Evolutionary conservation across 2,888 invertebrate species (phyloP).

Genomic region (Drosophila birchii): DNA sequence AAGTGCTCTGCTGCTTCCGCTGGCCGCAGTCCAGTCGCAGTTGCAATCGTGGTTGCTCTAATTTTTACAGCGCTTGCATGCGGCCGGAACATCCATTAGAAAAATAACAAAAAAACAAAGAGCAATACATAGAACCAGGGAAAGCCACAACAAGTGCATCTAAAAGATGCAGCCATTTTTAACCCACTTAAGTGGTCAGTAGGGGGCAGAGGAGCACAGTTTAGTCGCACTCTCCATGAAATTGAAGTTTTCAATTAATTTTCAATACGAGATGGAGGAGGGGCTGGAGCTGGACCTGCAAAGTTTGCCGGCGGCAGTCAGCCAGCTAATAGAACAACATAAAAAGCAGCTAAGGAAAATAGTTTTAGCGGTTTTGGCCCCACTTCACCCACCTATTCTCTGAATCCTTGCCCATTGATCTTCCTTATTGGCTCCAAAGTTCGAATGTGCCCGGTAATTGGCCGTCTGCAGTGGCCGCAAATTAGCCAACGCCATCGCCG

Average conservation of each 20-base stretch:
- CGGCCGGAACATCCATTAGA: slow-evolving; percentile 69
- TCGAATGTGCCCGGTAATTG: slow-evolving; percentile 68
- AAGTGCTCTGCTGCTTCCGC: slow-evolving; percentile 38
- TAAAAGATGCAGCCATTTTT: slow-evolving; percentile 61
- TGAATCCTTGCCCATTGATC: background rate
- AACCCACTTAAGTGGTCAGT: slow-evolving; percentile 68
- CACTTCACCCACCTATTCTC: slow-evolving; percentile 8
- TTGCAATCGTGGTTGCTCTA: slow-evolving; percentile 46
- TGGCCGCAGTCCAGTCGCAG: slow-evolving; percentile 27
- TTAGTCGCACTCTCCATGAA: slow-evolving; percentile 52
- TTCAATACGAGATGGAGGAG: slow-evolving; percentile 57
- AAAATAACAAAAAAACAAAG: slow-evolving; percentile 20
- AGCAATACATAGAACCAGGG: slow-evolving; percentile 11
- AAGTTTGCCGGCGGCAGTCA: slow-evolving; percentile 19
- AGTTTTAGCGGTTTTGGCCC: slow-evolving; percentile 51
- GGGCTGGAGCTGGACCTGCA: background rate
- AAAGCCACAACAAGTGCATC: slow-evolving; percentile 53
- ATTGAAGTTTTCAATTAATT: slow-evolving; percentile 78
- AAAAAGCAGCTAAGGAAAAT: slow-evolving; percentile 47
- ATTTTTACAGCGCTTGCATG: slow-evolving; percentile 63
- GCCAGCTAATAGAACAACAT: slow-evolving; percentile 41
- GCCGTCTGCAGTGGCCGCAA: slow-evolving; percentile 44
- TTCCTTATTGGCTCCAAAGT: slow-evolving; percentile 49
- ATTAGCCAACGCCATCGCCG: slow-evolving; percentile 58
- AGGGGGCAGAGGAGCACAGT: slow-evolving; percentile 16